Conservation (phyloP, 2,797 vertebrate species). For the Heteromormyrus szaboi region DNA sequence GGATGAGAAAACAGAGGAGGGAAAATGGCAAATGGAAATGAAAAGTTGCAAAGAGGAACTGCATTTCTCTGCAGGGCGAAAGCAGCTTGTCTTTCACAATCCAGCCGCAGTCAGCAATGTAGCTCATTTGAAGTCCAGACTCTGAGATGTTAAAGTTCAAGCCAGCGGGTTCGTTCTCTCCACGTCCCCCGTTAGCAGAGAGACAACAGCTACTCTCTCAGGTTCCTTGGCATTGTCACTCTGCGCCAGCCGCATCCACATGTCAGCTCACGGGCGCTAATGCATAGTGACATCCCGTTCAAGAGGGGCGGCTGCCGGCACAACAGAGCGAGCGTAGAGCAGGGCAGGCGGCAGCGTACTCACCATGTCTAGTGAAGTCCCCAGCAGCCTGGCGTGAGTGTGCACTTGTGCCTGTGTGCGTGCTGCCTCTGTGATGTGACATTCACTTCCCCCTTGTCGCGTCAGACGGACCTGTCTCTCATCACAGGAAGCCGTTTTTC, state of each 20-base stretch:
- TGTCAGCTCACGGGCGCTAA: neutral
- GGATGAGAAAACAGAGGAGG: neutral
- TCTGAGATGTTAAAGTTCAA: neutral
- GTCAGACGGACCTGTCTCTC: constrained; percentile 20
- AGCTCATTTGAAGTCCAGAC: neutral
- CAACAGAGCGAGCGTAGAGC: neutral
- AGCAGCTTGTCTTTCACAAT: constrained; percentile 30
- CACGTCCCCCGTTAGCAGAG: neutral
- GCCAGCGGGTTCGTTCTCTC: neutral
- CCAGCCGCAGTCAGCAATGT: neutral
- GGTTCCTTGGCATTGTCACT: neutral
- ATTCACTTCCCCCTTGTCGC: constrained; percentile 30
- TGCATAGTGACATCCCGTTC: neutral
- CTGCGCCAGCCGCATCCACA: neutral
- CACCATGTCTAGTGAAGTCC: constrained; percentile 25
- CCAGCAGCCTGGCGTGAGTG: neutral
- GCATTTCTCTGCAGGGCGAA: constrained; percentile 31
- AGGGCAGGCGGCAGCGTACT: constrained; percentile 11
- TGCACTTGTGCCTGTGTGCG: neutral
- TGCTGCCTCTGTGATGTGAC: constrained; percentile 12
- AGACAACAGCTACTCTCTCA: neutral
- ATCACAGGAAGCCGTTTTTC: constrained; percentile 39
- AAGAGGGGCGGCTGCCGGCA: neutral
- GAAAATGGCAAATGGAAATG: neutral
- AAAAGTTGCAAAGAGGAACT: constrained; percentile 38